These are phyloP conservation scores for Phaonia tiefii DNA, from an alignment of 2,888 invertebrate species.

Conservation along the genomic window DNA sequence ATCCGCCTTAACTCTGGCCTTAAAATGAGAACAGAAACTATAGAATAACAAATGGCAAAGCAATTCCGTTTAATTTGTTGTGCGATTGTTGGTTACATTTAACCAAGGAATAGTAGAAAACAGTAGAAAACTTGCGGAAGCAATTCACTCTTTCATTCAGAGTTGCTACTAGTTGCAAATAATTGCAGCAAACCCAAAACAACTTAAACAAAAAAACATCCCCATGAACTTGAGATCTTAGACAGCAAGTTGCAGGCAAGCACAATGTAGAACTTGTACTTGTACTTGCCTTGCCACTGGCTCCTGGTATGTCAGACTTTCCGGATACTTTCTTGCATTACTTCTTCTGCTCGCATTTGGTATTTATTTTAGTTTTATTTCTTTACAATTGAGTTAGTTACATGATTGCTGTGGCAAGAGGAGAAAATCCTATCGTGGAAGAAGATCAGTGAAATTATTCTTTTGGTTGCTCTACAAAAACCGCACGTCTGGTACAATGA, in stretches of 20 bases:
- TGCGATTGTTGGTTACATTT: neutral
- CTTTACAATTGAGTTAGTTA: conserved; percentile 29
- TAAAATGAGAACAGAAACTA: neutral
- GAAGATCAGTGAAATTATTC: conserved; percentile 16
- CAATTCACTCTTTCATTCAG: conserved; percentile 60
- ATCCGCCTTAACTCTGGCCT: conserved; percentile 57
- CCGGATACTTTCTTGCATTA: conserved; percentile 26
- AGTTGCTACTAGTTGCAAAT: conserved; percentile 68
- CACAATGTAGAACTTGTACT: no score
- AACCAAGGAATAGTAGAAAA: conserved; percentile 48
- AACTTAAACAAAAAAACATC: neutral
- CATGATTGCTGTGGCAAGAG: conserved; percentile 36
- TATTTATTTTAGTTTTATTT: conserved; percentile 35
- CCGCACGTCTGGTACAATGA: conserved; percentile 58
- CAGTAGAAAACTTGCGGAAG: conserved; percentile 68
- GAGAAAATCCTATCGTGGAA: neutral
- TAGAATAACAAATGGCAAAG: conserved; percentile 17
- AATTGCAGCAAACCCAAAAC: conserved; percentile 60
- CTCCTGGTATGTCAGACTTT: conserved; percentile 32
- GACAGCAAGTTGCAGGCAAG: conserved; percentile 42
- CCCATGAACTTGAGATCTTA: conserved; percentile 31
- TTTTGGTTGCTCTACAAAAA: conserved; percentile 41
- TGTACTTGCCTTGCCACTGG: neutral
- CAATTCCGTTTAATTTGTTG: conserved; percentile 27
- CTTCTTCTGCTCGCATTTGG: conserved; percentile 9